Conservation (phyloP, 2,797 vertebrate species). For the Valencia hispanica region DNA sequence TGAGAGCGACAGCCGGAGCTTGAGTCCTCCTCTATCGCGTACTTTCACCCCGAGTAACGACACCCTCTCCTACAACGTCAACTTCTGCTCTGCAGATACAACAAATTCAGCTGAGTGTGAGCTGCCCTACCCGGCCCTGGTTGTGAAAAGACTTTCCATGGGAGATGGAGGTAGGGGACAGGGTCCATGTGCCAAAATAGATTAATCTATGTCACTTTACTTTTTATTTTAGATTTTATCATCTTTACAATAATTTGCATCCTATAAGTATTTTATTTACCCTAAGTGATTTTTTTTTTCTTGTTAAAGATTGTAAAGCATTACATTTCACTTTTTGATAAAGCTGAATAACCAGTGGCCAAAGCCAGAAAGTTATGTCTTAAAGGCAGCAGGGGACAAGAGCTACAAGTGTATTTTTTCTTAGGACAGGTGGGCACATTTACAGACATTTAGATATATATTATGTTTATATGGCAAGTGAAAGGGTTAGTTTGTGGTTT, state of each 20-base stretch:
- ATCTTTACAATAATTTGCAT: background rate
- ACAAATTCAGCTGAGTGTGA: constrained; percentile 62
- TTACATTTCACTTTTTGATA: background rate
- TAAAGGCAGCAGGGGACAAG: background rate
- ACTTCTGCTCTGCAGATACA: constrained; percentile 67
- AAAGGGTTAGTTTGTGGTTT: background rate
- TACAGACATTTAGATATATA: background rate
- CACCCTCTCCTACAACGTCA: constrained; percentile 73
- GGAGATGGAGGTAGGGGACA: constrained; percentile 73
- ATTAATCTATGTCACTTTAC: background rate
- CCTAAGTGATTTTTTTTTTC: too few relatives aligned
- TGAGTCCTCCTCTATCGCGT: constrained; percentile 33
- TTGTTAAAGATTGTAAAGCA: too few relatives aligned
- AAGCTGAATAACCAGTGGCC: background rate
- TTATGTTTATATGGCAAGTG: too few relatives aligned
- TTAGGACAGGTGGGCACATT: background rate
- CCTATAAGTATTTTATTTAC: background rate
- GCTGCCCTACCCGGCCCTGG: constrained; percentile 68
- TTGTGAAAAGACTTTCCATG: constrained; percentile 78
- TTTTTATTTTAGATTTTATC: background rate
- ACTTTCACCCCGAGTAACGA: constrained; percentile 53
- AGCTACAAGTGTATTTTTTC: background rate
- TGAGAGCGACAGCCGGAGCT: constrained; percentile 21
- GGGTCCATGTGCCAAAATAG: background rate
- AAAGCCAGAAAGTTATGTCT: background rate